Evolutionary conservation across 2,888 invertebrate genomes (phyloP).

Genomic region (Oligia latruncula): DNA sequence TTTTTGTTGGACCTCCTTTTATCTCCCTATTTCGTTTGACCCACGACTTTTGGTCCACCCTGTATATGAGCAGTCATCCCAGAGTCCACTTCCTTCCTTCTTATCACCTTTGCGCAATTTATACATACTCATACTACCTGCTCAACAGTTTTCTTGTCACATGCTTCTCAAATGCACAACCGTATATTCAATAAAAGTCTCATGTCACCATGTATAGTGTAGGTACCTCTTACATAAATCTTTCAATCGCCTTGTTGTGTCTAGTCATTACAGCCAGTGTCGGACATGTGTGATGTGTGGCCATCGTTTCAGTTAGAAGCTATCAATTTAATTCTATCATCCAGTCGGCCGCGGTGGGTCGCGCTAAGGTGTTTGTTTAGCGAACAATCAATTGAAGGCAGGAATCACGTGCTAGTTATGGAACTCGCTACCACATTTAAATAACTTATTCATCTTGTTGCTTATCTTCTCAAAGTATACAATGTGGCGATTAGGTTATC

Average conservation of each 20-base stretch:
- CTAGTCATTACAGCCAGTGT: slow-evolving; percentile 11
- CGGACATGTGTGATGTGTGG: slow-evolving; percentile 49
- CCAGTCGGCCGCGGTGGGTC: slow-evolving; percentile 22
- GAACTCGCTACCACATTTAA: slow-evolving; percentile 58
- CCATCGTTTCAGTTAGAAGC: slow-evolving; percentile 53
- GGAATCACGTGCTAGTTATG: slow-evolving; percentile 71
- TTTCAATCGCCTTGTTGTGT: slow-evolving; percentile 14
- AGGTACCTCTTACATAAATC: slow-evolving; percentile 40
- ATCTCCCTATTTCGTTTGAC: too few species aligned
- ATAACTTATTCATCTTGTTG: slow-evolving; percentile 62
- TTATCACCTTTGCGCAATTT: neutral
- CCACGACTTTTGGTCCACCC: too few species aligned
- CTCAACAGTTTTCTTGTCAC: neutral
- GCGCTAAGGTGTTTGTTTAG: slow-evolving; percentile 51
- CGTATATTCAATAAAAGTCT: slow-evolving; percentile 1
- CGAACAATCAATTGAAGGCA: slow-evolving; percentile 32
- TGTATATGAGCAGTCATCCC: too few species aligned
- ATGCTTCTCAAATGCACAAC: neutral
- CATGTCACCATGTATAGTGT: neutral
- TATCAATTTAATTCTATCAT: slow-evolving; percentile 57
- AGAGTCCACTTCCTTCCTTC: neutral
- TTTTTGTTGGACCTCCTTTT: too few species aligned
- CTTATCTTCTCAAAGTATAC: slow-evolving; percentile 19
- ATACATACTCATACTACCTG: neutral
- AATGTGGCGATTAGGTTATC: too few species aligned